Conservation (phyloP, 2,113 vertebrate genomes). For the Cololabis saira region DNA sequence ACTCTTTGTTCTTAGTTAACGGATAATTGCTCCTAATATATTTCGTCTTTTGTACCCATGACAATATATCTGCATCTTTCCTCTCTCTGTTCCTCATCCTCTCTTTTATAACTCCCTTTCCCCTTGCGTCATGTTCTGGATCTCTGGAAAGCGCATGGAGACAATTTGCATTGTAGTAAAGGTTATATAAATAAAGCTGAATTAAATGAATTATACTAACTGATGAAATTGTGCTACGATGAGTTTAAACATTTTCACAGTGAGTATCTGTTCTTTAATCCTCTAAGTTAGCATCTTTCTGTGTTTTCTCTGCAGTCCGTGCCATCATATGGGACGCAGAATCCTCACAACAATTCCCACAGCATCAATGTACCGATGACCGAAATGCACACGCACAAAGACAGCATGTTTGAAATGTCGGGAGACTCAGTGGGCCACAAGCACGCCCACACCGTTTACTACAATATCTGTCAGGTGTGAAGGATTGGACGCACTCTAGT, state of each 20-base stretch:
- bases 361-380: slow-evolving; percentile 69
- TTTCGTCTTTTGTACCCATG: too few relatives aligned
- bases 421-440: slow-evolving; percentile 66
- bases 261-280: too few relatives aligned
- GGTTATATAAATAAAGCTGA: too few relatives aligned
- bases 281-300: background rate
- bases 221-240: background rate
- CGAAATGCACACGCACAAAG: slow-evolving; percentile 74
- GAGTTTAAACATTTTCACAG: too few relatives aligned
- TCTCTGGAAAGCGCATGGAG: too few relatives aligned
- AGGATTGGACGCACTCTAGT: background rate
- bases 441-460: slow-evolving; percentile 79
- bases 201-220: background rate
- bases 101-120: too few relatives aligned
- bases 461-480: slow-evolving; percentile 88
- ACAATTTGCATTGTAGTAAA: too few relatives aligned
- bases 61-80: too few relatives aligned
- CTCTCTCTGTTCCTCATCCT: too few relatives aligned
- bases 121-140: too few relatives aligned
- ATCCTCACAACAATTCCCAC: slow-evolving; percentile 48
- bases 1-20: too few relatives aligned
- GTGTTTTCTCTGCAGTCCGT: slow-evolving; percentile 42
- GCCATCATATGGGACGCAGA: slow-evolving; percentile 68
- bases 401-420: slow-evolving; percentile 69
- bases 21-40: too few relatives aligned